Base-by-base conservation (phyloP, 2,888 invertebrate genomes). In the Aporophyla lueneburgensis region DNA sequence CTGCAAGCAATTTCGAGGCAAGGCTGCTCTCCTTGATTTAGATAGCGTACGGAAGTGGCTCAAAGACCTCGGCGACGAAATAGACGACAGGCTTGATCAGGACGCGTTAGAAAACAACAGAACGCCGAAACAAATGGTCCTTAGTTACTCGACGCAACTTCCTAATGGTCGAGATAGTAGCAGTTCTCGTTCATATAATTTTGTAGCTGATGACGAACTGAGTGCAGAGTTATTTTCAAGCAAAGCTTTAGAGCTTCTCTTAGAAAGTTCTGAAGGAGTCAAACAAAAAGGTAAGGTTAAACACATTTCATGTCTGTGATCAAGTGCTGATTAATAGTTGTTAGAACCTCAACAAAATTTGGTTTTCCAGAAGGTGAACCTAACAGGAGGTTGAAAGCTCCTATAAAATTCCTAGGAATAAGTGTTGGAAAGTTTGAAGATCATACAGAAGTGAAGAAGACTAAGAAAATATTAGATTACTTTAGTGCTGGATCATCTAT, bases 1-100 rank as follows among this genome's bases (percentile, higher is more conserved):
- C 90, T 98, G 99, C 92, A 99, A 99, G 95, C 98, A 98, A 91
- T 99, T 99, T 93, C 97, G 98, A 4, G 99, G 99, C 0, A 97
- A 97, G 89, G 97, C 97, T 85, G 98, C 98, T 16, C 97, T 99
- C 9, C 93, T 95, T 0, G 97, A 97, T 27, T 92, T 97, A 54
- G 97, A 98, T 49, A 97, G 97, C 76, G 96, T 99, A 33, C 96
- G 97, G 70, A 98, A 98, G 91, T 99, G 99, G 99, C 94, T 99
- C 0, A 96, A 96, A 65, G 98, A 99, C 90, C 95, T 99, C 21
- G 97, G 98, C 0, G 97, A 97, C 68, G 99, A 99, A 96, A 97
- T 99, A 65, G 97, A 97, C 33, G 99, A 99, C 90, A 97, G 99
- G 72, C 94, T 99, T 43, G 97, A 98, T 61, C 98, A 98, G 90